Evolutionary conservation across 1,140 invertebrate species (phyloP), one percentile per base, ranked within the genome.

Genomic region (Muscidifurax raptorellus): DNA sequence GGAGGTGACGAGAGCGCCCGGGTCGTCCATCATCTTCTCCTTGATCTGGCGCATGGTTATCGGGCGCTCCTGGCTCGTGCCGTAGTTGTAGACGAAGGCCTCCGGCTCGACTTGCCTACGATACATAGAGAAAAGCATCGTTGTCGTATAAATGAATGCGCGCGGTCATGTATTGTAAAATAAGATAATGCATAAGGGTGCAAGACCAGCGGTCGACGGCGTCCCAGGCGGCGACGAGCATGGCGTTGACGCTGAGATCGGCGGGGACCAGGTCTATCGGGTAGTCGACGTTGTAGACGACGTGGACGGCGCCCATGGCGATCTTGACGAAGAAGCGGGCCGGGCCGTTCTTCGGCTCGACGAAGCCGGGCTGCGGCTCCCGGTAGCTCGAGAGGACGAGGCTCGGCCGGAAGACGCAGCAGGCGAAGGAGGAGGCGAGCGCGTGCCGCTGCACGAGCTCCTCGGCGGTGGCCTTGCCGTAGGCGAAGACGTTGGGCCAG

Each of bases 241-340:
- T 92, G 47, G 95, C 94, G 91, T 97, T 98, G 10, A 96, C 96
- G 28, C 95, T 95, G 87, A 96, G 94, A 92, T 98, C 98, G 1
- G 97, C 97, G 0, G 97, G 98, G 52, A 98, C 95, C 9, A 98
- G 88, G 87, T 96, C 95, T 10, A 87, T 52, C 18, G 36, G 64
- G 28, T 71, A 75, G 6, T 83, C 22, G 44, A 44, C 6, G 0
- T 22, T 44, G n/a, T 94, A 93, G 90, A 95, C 93, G 59, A 94
- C 94, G 85, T 95, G 94, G 28, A 97, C 89, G n/a, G 96, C 90
- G 85, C 96, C 97, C 90, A 95, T 93, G 52, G 94, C 95, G 74
- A 93, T 89, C 80, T 91, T 94, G 82, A 93, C 89, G 82, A 94
- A 89, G 52, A 93, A 87, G 44, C 91, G 95, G 89, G 95, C 94